Evolutionary conservation across 2,888 invertebrate genomes (phyloP).

Genomic region (Leucoptera coffeella): DNA sequence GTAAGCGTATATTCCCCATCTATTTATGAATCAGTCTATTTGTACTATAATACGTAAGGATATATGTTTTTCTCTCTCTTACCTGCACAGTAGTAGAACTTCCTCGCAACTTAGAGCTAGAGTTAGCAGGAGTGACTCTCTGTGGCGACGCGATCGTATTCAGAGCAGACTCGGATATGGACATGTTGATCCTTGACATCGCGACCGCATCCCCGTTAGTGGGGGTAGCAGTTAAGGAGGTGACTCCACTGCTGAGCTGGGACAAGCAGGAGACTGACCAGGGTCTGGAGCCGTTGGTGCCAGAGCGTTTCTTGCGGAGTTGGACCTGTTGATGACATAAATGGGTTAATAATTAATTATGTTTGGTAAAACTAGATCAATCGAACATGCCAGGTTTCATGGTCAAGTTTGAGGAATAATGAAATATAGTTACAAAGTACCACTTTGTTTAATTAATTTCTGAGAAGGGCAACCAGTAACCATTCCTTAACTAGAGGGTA

Average conservation of each 20-base stretch:
- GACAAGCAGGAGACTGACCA: conserved; percentile 88
- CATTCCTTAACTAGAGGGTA: too few species aligned
- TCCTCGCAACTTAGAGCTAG: conserved; percentile 34
- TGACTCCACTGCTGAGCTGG: conserved; percentile 54
- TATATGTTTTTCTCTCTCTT: too few species aligned
- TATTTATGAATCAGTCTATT: too few species aligned
- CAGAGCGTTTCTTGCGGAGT: conserved; percentile 56
- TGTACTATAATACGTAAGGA: background rate
- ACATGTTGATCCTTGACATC: conserved; percentile 59
- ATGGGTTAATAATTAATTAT: too few species aligned
- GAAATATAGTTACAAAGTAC: too few species aligned
- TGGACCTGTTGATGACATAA: too few species aligned
- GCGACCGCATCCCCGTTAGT: conserved; percentile 20
- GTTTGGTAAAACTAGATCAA: too few species aligned
- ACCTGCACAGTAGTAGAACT: conserved; percentile 48
- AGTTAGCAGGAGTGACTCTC: conserved; percentile 33
- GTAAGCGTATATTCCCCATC: too few species aligned
- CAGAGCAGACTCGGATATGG: conserved; percentile 84
- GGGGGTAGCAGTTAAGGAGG: conserved; percentile 34
- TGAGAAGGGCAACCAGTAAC: too few species aligned
- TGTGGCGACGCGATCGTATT: conserved; percentile 61
- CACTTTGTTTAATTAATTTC: too few species aligned
- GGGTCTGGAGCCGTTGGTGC: conserved; percentile 59
- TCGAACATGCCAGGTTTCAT: too few species aligned
- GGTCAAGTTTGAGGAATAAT: too few species aligned